Base-by-base conservation (phyloP, 2,797 vertebrate genomes). In the Malacoraja senta region DNA sequence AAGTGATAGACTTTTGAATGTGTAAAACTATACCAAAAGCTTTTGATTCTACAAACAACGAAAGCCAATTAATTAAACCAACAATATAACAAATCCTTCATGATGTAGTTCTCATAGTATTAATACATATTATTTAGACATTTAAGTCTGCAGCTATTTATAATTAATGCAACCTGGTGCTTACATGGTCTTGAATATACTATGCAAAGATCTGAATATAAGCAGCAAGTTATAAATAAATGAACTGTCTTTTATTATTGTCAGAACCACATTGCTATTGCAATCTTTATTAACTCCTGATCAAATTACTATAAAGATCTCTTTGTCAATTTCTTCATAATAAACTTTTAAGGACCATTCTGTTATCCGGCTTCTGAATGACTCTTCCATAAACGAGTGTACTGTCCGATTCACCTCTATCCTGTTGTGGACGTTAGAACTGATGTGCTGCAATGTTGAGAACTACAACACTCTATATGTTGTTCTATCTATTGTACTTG, bases 1-100 rank as follows among this genome's bases (percentile, higher is more conserved):
- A 92, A 4, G 24, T 92, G 74, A 38, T 92, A 38, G 44, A 92
- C 71, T 92, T n/a, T 58, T 92, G 90, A 76, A 92, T 44, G 8
- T 44, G 68, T 26, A 91, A 91, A 32, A 91, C 35, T n/a, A 19
- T 26, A 72, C 21, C 4, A n/a, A 92, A 76, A 74, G 44, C 13
- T 53, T 76, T 26, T 29, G 90, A 53, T 76, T 76, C 12, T 21
- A 10, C 26, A 29, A 32, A 21, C 61, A 88, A 35, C 0, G n/a
- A 88, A 68, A 65, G 17, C 32, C 84, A 35, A 24, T 35, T n/a
- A 88, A 63, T 88, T 53, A 88, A 88, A 76, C 15, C 24, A 92
- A 76, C 24, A 74, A 92, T 10, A 53, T 74, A 29, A 76, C 35
- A 74, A 74, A 92, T 4, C 12, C 6, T 19, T 91, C 10, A 38